Percentiles rank a stretch among this genome's conserved stretches.
phyloP scores from a whole-genome alignment of 1,140 invertebrate species.

The Araneus ventricosus region DNA sequence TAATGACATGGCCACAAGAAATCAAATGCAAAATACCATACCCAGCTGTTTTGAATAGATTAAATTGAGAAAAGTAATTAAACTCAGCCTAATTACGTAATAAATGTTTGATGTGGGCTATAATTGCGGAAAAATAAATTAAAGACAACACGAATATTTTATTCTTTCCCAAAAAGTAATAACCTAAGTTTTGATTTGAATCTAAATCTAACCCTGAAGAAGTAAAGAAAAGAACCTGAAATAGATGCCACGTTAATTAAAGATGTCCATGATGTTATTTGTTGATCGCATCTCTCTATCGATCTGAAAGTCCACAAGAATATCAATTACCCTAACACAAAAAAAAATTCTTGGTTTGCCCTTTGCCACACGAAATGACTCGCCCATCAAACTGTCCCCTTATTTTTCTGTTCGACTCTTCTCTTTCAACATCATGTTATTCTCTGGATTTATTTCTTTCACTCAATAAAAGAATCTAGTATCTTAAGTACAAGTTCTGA shows the following conservation, averaged over 20 bases:
- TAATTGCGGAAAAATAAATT: neutral
- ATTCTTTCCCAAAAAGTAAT: neutral
- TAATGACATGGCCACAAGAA: too few species aligned
- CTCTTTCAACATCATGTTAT: constrained; percentile 34
- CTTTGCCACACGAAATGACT: constrained; percentile 50
- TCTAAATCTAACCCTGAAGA: neutral
- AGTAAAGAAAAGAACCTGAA: neutral
- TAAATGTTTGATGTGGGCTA: too few species aligned
- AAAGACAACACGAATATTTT: neutral
- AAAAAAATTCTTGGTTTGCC: constrained; percentile 27
- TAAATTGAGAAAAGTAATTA: too few species aligned
- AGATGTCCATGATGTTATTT: constrained; percentile 9
- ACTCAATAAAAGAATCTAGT: constrained; percentile 29
- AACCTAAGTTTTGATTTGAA: neutral
- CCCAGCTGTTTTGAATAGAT: too few species aligned
- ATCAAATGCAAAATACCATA: too few species aligned
- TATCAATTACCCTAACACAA: constrained; percentile 47
- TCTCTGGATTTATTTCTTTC: constrained; percentile 33
- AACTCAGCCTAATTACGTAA: too few species aligned
- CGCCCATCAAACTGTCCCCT: constrained; percentile 45
- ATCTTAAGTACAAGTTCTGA: constrained; percentile 16
- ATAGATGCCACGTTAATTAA: constrained; percentile 27
- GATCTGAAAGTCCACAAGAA: constrained; percentile 48
- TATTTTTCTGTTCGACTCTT: constrained; percentile 10
- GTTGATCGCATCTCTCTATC: constrained; percentile 29